Percentiles rank a stretch among this genome's conserved stretches.
phyloP scores from a whole-genome alignment of 2,113 vertebrate genomes.

The Larimichthys crocea region DNA sequence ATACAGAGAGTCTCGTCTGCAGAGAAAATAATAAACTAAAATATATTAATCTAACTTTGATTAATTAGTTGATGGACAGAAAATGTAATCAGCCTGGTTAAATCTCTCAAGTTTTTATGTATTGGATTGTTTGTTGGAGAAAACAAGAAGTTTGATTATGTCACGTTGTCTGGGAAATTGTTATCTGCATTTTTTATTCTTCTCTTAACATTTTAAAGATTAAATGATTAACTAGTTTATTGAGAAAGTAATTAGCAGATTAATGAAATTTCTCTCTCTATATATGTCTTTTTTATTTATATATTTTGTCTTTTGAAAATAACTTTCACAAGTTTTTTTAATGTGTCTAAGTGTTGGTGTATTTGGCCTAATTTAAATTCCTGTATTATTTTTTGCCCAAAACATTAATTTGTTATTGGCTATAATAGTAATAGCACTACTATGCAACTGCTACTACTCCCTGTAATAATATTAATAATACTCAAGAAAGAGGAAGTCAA shows the following conservation, averaged over 20 bases:
- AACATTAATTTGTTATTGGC: not conserved
- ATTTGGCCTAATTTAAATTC: not conserved
- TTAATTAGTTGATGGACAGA: not conserved
- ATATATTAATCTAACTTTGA: not conserved
- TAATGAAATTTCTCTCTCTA: not conserved
- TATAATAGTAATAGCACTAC: not conserved
- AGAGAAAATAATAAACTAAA: too few relatives aligned
- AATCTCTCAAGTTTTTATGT: not conserved
- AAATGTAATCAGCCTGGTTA: not conserved
- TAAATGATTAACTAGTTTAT: not conserved
- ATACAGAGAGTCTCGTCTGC: too few relatives aligned
- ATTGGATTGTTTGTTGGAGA: not conserved
- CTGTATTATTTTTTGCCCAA: not conserved
- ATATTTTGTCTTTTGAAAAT: not conserved
- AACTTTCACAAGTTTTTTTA: not conserved
- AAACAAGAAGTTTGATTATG: not conserved
- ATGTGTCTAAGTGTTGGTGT: not conserved
- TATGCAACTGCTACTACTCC: not conserved
- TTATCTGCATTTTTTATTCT: not conserved
- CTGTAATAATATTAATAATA: not conserved
- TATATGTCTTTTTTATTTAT: not conserved
- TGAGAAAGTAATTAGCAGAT: not conserved
- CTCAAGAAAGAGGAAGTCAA: too few relatives aligned
- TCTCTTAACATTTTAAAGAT: not conserved
- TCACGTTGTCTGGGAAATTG: not conserved